Percentiles rank a stretch among this genome's conserved stretches.
phyloP scores from a whole-genome alignment of 2,113 vertebrate genomes.

The Isichthys henryi region DNA sequence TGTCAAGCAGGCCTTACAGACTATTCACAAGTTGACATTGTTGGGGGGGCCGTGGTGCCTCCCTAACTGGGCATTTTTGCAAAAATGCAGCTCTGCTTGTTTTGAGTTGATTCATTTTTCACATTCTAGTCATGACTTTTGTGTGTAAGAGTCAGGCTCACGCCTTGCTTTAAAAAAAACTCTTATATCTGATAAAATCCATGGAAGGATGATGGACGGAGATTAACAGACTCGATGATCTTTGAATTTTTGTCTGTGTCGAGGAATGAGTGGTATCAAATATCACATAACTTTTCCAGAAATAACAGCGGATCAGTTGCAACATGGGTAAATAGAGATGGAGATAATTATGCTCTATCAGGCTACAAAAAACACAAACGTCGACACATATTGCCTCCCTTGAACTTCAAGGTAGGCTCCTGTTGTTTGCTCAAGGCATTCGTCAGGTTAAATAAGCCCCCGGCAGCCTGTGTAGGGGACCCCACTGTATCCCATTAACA shows the following conservation, averaged over 20 bases:
- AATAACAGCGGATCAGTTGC: neutral
- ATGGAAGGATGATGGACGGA: neutral
- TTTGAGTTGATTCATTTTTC: neutral
- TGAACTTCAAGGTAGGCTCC: neutral
- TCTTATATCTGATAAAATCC: neutral
- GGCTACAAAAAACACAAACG: neutral
- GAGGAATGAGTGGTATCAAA: neutral
- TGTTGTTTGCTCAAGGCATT: neutral
- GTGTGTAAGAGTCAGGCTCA: neutral
- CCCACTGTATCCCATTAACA: neutral
- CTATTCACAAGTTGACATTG: neutral
- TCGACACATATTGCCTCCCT: neutral
- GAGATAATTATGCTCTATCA: neutral
- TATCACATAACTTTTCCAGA: neutral
- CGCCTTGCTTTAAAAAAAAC: neutral
- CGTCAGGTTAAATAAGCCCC: neutral
- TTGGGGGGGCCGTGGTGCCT: neutral
- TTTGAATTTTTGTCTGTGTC: neutral
- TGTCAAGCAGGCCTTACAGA: neutral
- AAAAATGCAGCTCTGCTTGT: constrained; percentile 13
- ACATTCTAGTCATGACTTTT: neutral
- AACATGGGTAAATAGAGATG: neutral
- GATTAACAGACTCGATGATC: neutral
- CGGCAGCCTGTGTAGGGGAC: neutral
- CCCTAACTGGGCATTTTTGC: neutral